These are phyloP conservation scores for Falco peregrinus DNA, from an alignment of 2,797 vertebrate genomes.

Conservation along the genomic window DNA sequence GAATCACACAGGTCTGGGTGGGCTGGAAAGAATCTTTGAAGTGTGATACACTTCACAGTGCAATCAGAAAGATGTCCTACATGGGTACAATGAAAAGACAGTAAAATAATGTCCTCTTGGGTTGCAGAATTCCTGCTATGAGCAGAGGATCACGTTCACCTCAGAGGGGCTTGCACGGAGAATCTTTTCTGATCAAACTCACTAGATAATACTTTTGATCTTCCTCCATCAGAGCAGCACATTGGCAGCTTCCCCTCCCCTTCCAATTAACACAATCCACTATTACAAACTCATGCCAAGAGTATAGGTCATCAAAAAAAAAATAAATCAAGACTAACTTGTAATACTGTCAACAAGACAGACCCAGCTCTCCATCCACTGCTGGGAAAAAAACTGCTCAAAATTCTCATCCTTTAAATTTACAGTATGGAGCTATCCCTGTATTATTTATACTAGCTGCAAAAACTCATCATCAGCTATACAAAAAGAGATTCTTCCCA, in stretches of 20 bases:
- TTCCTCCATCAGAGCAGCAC: not conserved
- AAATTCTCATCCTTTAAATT: not conserved
- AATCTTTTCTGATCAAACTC: not conserved
- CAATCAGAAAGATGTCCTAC: not conserved
- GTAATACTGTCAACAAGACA: not conserved
- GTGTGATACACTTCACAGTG: not conserved
- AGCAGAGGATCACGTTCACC: not conserved
- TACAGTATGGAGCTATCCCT: fast-evolving
- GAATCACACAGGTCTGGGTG: not conserved
- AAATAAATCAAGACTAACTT: not conserved
- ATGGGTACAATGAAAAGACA: not conserved
- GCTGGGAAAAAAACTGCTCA: not conserved
- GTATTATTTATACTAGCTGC: not conserved
- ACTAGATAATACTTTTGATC: not conserved
- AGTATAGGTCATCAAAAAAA: not conserved
- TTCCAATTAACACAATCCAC: not conserved
- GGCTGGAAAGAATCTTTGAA: not conserved
- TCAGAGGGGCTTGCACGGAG: not conserved
- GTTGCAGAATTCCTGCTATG: not conserved
- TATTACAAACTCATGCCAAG: not conserved
- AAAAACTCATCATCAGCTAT: not conserved
- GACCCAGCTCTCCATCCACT: not conserved
- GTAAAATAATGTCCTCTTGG: not conserved
- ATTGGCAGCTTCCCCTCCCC: not conserved
- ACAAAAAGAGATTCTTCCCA: not conserved